These are phyloP conservation scores for Ganaspis brasiliensis DNA, from an alignment of 2,888 invertebrate genomes.

Conservation along the genomic window DNA sequence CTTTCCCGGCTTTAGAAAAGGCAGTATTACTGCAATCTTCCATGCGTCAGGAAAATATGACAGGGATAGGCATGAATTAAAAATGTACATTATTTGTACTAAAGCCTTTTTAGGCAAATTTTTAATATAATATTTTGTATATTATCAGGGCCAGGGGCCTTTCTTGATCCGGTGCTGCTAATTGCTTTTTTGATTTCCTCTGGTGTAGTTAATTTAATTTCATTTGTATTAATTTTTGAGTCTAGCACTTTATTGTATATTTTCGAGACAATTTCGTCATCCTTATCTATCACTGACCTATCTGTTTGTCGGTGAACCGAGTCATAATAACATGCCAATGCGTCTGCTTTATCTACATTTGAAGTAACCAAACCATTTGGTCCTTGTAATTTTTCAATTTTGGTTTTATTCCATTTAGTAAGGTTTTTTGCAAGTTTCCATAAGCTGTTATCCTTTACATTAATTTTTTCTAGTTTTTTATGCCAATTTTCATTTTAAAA, in stretches of 20 bases:
- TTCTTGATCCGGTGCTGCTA: constrained; percentile 40
- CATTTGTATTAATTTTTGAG: no score
- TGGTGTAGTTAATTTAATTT: background rate
- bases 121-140: constrained; percentile 37
- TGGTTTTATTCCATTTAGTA: no score
- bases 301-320: no score
- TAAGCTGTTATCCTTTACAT: constrained; percentile 47
- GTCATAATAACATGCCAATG: no score
- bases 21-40: constrained; percentile 49
- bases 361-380: background rate
- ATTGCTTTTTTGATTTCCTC: constrained; percentile 8
- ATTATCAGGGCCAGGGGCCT: constrained; percentile 46
- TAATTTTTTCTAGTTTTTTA: no score
- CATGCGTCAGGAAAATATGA: constrained; percentile 40
- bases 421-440: no score
- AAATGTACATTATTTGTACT: constrained; percentile 45
- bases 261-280: no score
- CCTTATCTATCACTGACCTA: no score
- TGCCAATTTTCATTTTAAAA: constrained; percentile 49
- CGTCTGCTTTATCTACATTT: constrained; percentile 12
- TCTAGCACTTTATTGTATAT: no score
- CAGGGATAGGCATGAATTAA: constrained; percentile 43
- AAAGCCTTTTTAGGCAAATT: constrained; percentile 44
- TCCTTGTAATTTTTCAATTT: constrained; percentile 4
- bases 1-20: constrained; percentile 51